Conservation (phyloP, 2,888 invertebrate species). For the Tiphia femorata region DNA sequence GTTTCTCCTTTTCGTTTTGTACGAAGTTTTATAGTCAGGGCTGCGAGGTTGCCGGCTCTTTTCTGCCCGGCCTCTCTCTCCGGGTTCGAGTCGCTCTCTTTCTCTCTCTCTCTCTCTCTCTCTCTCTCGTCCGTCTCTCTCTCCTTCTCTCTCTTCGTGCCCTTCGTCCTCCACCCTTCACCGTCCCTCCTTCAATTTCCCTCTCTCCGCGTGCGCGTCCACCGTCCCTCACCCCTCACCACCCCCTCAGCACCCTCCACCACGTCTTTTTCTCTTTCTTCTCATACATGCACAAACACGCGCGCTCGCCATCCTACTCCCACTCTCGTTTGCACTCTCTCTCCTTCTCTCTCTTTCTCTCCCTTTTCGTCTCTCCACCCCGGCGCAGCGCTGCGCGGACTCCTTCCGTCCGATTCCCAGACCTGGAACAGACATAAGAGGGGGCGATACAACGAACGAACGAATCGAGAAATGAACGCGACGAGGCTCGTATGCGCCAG, state of each 20-base stretch:
- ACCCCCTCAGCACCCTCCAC: constrained; percentile 1
- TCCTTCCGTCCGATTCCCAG: no score
- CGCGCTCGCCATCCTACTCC: constrained; percentile 16
- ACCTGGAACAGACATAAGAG: neutral
- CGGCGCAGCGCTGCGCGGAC: no score
- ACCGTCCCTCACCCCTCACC: neutral
- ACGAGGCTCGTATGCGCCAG: constrained; percentile 10
- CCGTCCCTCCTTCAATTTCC: neutral
- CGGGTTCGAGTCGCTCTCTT: constrained; percentile 23
- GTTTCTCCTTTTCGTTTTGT: constrained; percentile 55
- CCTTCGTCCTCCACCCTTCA: neutral
- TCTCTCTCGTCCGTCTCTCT: neutral
- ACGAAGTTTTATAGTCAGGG: constrained; percentile 54
- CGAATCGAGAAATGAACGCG: neutral
- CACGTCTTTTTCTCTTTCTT: constrained; percentile 6
- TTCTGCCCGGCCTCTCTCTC: constrained; percentile 32
- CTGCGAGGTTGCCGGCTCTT: constrained; percentile 61
- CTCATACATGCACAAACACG: neutral
- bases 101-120: constrained; percentile 11
- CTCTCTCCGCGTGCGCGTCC: no score
- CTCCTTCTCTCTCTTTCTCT: constrained; percentile 2
- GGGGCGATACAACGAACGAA: neutral
- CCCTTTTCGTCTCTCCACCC: no score
- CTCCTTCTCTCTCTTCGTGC: neutral
- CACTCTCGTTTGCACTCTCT: neutral